A percentile compares a stretch with the other conserved stretches of the same genome.
Evolutionary conservation across 2,797 vertebrate genomes (phyloP).

Genomic region (Xenopus petersii): DNA sequence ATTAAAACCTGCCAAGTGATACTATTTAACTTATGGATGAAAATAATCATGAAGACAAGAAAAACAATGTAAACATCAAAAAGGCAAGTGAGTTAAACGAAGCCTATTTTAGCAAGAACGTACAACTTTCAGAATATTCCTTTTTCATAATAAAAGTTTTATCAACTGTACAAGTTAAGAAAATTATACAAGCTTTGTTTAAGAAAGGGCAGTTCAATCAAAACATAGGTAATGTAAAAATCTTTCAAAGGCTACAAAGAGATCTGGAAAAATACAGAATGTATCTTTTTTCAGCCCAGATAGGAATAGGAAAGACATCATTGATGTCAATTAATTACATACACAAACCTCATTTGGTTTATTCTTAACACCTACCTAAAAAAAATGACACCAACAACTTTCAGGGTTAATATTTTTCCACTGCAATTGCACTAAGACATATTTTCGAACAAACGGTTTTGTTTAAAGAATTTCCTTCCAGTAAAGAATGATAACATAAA

Average conservation of each 20-base stretch:
- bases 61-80: slow-evolving; percentile 11
- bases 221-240: slow-evolving; percentile 82
- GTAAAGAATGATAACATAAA: neutral
- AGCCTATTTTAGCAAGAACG: slow-evolving; percentile 69
- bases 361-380: slow-evolving; percentile 79
- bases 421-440: slow-evolving; percentile 39
- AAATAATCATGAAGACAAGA: neutral
- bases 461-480: neutral
- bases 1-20: neutral
- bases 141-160: slow-evolving; percentile 77
- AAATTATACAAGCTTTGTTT: slow-evolving; percentile 94
- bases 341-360: slow-evolving; percentile 86
- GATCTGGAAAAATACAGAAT: slow-evolving; percentile 89
- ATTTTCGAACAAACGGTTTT: neutral
- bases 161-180: slow-evolving; percentile 88
- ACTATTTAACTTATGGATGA: neutral
- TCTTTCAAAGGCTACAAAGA: slow-evolving; percentile 83
- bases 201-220: slow-evolving; percentile 78
- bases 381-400: slow-evolving; percentile 71
- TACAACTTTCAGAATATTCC: slow-evolving; percentile 67
- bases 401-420: slow-evolving; percentile 61
- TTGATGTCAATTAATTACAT: slow-evolving; percentile 95
- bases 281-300: slow-evolving; percentile 80
- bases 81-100: slow-evolving; percentile 54
- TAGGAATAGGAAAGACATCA: slow-evolving; percentile 93